phyloP scores from a whole-genome alignment of 2,797 vertebrate species.

The Microctenopoma lineatum region DNA sequence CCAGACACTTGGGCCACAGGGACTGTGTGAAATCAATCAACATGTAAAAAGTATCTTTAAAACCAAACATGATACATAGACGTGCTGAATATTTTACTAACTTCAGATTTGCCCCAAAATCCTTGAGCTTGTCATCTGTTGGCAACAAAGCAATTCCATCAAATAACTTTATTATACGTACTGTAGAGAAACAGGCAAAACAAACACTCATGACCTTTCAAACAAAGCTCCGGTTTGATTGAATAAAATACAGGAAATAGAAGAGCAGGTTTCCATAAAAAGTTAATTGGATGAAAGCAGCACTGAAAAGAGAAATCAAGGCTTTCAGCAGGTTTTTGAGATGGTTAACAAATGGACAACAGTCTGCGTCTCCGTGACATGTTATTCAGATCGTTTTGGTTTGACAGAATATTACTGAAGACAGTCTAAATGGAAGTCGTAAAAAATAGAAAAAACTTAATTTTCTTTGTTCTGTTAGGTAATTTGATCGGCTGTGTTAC shows the following conservation, averaged over 20 bases:
- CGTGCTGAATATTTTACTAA: constrained; percentile 38
- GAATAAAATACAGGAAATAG: background rate
- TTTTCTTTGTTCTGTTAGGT: background rate
- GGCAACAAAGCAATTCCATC: background rate
- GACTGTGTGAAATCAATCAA: constrained; percentile 56
- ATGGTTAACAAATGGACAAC: background rate
- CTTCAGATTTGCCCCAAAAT: constrained; percentile 14
- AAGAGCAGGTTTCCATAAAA: constrained; percentile 11
- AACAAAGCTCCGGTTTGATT: constrained; percentile 20
- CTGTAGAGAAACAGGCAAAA: background rate
- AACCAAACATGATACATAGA: constrained; percentile 27
- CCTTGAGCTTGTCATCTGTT: background rate
- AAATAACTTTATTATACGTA: background rate
- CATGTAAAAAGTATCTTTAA: constrained; percentile 14
- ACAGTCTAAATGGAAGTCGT: background rate
- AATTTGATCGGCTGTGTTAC: constrained; percentile 22
- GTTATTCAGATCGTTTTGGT: background rate
- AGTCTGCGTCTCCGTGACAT: background rate
- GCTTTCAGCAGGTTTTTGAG: constrained; percentile 17
- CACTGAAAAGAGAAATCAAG: background rate
- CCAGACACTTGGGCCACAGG: constrained; percentile 42
- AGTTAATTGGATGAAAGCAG: constrained; percentile 13
- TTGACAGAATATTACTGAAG: constrained; percentile 13
- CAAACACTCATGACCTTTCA: constrained; percentile 27
- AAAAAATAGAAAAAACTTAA: constrained; percentile 4